Evolutionary conservation across 2,797 vertebrate genomes (phyloP).

Genomic region (Leptodactylus fallax): DNA sequence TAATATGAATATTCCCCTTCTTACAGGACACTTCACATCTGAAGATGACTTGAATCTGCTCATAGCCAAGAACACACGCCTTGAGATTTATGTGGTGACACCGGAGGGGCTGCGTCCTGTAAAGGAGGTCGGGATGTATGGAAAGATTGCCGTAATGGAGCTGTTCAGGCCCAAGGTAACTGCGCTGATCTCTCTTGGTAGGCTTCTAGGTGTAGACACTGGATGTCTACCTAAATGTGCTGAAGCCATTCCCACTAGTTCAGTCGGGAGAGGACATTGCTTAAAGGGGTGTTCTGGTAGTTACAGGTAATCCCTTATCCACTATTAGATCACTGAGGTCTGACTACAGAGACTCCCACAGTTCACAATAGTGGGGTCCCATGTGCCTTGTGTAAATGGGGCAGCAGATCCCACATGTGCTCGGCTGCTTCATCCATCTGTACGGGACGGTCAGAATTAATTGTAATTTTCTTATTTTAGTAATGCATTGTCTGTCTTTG

Average conservation of each 20-base stretch:
- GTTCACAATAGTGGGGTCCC: no score
- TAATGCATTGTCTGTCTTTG: background rate
- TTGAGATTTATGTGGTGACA: constrained; percentile 98
- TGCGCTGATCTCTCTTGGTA: background rate
- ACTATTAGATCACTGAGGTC: no score
- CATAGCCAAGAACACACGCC: constrained; percentile 96
- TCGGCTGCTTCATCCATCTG: no score
- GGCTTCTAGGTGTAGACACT: background rate
- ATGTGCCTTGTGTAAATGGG: no score
- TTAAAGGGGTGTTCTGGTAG: no score
- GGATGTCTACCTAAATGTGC: background rate
- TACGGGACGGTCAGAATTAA: no score
- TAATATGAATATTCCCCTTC: background rate
- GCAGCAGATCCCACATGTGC: no score
- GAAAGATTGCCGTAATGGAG: constrained; percentile 97
- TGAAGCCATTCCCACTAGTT: background rate
- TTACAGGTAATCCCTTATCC: no score
- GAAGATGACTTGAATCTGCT: constrained; percentile 95
- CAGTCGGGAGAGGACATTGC: background rate
- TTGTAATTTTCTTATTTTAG: background rate
- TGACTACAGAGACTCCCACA: no score
- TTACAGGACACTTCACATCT: constrained; percentile 93
- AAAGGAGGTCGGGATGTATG: constrained; percentile 98
- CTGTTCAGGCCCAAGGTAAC: constrained; percentile 95
- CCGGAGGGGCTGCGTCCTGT: constrained; percentile 94